These are phyloP conservation scores for Patella pellucida DNA, from an alignment of 2,888 invertebrate genomes.

Conservation along the genomic window DNA sequence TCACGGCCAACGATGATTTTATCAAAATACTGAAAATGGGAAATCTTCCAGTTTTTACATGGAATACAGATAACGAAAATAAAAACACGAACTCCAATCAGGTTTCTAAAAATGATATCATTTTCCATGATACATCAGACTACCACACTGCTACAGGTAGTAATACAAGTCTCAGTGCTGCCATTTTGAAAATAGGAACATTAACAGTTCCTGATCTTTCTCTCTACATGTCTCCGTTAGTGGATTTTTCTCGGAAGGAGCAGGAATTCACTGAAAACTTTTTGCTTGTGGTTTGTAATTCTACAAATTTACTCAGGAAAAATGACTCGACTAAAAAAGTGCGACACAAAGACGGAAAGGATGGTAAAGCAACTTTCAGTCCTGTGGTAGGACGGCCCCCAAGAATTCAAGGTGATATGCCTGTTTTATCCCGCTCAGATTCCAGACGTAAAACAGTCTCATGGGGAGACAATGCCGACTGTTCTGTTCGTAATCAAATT, in stretches of 20 bases:
- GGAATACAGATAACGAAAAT: constrained; percentile 50
- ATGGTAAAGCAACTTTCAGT: constrained; percentile 28
- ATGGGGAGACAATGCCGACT: constrained; percentile 68
- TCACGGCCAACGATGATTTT: constrained; percentile 63
- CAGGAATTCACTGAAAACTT: constrained; percentile 66
- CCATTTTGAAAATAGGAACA: constrained; percentile 57
- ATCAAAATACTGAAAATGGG: constrained; percentile 50
- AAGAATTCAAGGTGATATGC: constrained; percentile 41
- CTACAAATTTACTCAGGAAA: constrained; percentile 64
- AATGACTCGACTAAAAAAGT: constrained; percentile 38
- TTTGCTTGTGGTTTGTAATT: constrained; percentile 66
- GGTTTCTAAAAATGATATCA: constrained; percentile 28
- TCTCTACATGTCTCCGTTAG: constrained; percentile 56
- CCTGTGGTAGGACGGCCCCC: constrained; percentile 40
- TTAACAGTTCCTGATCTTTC: constrained; percentile 65
- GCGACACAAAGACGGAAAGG: constrained; percentile 23
- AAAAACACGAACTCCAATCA: constrained; percentile 8
- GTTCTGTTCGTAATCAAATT: constrained; percentile 59
- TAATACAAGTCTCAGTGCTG: constrained; percentile 58
- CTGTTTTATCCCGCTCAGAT: constrained; percentile 57
- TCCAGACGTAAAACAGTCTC: constrained; percentile 66
- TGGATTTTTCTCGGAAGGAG: constrained; percentile 63
- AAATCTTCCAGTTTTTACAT: constrained; percentile 54
- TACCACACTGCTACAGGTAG: constrained; percentile 59
- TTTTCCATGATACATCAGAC: constrained; percentile 55